A percentile compares a stretch with the other conserved stretches of the same genome.
These are phyloP conservation scores for Hydrotaea cyrtoneurina DNA, from an alignment of 2,888 invertebrate species.

Conservation along the genomic window DNA sequence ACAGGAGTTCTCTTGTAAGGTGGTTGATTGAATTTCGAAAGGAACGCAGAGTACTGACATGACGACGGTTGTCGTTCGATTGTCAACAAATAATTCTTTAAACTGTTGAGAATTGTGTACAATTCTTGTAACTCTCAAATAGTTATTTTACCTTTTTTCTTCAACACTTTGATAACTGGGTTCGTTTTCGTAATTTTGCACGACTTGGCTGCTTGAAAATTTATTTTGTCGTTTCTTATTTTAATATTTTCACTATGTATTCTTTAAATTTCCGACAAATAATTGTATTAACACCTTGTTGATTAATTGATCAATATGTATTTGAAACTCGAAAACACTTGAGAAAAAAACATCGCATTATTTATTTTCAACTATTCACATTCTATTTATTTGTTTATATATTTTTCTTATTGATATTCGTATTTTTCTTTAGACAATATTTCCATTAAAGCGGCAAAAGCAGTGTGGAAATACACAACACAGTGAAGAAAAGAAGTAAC, in stretches of 20 bases:
- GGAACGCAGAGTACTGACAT: slow-evolving; percentile 11
- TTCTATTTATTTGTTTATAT: slow-evolving; percentile 69
- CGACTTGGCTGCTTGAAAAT: not conserved
- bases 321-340: not conserved
- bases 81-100: not conserved
- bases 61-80: not conserved
- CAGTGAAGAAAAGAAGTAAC: slow-evolving; percentile 39
- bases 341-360: not conserved
- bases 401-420: slow-evolving; percentile 66
- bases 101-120: slow-evolving; percentile 7
- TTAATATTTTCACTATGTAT: not conserved
- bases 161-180: not conserved
- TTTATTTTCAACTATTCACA: not conserved
- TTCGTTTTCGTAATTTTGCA: not conserved
- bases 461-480: slow-evolving; percentile 25
- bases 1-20: slow-evolving; percentile 44
- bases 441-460: slow-evolving; percentile 54
- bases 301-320: not conserved
- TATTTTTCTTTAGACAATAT: slow-evolving; percentile 36
- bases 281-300: slow-evolving; percentile 5
- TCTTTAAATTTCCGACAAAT: not conserved
- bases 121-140: not conserved
- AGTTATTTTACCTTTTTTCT: slow-evolving; percentile 21
- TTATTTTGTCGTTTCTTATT: not conserved
- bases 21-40: slow-evolving; percentile 57